Evolutionary conservation across 2,888 invertebrate genomes (phyloP).

Genomic region (Hyposoter didymator): DNA sequence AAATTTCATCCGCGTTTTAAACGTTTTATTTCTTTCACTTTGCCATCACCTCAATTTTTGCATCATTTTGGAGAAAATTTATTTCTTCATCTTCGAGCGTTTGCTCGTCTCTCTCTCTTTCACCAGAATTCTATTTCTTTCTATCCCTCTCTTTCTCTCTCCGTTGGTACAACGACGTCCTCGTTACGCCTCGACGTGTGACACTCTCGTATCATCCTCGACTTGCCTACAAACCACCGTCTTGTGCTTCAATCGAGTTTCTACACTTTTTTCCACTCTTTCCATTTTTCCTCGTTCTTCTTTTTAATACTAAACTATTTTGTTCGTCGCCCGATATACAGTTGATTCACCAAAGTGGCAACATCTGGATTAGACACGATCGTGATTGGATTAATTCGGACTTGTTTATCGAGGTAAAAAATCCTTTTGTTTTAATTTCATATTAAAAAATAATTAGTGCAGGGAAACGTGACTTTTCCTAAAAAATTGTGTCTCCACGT

Average conservation of each 20-base stretch:
- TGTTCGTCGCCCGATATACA: background rate
- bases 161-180: conserved; percentile 21
- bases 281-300: background rate
- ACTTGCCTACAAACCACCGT: conserved; percentile 5
- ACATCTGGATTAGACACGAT: conserved; percentile 15
- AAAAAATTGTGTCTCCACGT: background rate
- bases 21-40: background rate
- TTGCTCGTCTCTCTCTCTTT: conserved; percentile 16
- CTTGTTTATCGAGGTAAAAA: background rate
- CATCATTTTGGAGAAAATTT: background rate
- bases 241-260: conserved; percentile 25
- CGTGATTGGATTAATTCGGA: conserved; percentile 15
- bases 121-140: background rate
- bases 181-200: conserved; percentile 36
- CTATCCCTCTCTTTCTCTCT: conserved; percentile 12
- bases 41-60: background rate
- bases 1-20: background rate
- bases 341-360: conserved; percentile 8
- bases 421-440: background rate
- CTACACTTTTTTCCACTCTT: background rate
- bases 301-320: background rate
- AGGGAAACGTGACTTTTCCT: background rate
- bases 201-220: conserved; percentile 45
- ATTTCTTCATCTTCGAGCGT: background rate
- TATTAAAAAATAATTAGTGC: background rate